Conservation (phyloP, 1,140 invertebrate genomes). For the Drosophila serrata region DNA sequence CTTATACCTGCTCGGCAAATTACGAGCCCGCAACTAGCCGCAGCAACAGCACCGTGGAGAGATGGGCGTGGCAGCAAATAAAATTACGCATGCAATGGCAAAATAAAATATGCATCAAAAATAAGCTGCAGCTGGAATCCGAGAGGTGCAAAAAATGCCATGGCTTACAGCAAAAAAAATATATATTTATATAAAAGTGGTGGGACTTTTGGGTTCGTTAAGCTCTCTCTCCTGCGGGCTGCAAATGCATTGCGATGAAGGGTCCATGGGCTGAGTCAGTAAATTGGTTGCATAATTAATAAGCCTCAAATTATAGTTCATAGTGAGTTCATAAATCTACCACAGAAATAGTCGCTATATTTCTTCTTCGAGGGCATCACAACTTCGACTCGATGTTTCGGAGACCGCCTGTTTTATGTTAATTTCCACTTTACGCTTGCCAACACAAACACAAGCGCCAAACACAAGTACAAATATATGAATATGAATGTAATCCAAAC, state of each 20-base stretch:
- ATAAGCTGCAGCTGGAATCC: slow-evolving; percentile 79
- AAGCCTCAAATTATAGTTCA: neutral
- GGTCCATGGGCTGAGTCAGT: slow-evolving; percentile 9
- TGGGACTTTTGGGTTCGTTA: slow-evolving; percentile 45
- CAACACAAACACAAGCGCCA: slow-evolving; percentile 39
- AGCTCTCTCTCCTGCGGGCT: slow-evolving; percentile 27
- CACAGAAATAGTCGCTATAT: too few relatives aligned
- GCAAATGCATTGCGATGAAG: neutral
- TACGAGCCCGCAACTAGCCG: slow-evolving; percentile 51
- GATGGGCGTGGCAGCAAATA: slow-evolving; percentile 61
- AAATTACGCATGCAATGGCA: slow-evolving; percentile 82
- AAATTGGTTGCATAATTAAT: slow-evolving; percentile 10
- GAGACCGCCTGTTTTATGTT: slow-evolving; percentile 53
- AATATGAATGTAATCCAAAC: slow-evolving; percentile 64
- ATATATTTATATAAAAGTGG: slow-evolving; percentile 58
- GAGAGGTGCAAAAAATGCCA: slow-evolving; percentile 37
- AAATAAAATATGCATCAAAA: slow-evolving; percentile 83
- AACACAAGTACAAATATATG: slow-evolving; percentile 72
- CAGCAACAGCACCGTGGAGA: slow-evolving; percentile 25
- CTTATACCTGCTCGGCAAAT: slow-evolving; percentile 60
- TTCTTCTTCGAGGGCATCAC: slow-evolving; percentile 14
- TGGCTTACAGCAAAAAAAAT: slow-evolving; percentile 43
- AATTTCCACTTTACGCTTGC: slow-evolving; percentile 57
- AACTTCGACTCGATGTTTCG: slow-evolving; percentile 12
- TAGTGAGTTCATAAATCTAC: neutral